Conservation (phyloP, 2,888 invertebrate genomes). For the Aporophyla lueneburgensis region DNA sequence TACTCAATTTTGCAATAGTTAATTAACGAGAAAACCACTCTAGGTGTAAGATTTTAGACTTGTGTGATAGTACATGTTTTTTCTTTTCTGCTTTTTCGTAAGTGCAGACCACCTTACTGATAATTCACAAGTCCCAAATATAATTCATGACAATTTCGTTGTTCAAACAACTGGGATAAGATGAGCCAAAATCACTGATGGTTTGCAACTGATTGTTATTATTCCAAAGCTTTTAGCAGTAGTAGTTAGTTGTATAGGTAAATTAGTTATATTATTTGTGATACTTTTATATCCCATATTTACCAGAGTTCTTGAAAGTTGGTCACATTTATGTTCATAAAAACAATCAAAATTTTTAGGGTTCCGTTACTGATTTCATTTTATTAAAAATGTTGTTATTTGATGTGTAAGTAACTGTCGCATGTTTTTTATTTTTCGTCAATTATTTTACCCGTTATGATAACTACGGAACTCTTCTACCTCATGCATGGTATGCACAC, state of each 20-base stretch:
- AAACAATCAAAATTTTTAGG: not conserved
- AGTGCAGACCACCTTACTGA: not conserved
- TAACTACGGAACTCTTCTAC: conserved; percentile 17
- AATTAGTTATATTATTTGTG: not conserved
- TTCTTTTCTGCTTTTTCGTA: not conserved
- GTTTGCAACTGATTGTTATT: not conserved
- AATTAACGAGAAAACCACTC: not conserved
- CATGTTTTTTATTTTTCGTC: conserved; percentile 46
- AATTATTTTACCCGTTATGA: not conserved
- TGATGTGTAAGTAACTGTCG: conserved; percentile 20
- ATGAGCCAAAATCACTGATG: not conserved
- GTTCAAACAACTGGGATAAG: not conserved
- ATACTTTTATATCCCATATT: not conserved
- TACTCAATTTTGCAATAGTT: not conserved
- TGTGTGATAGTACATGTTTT: not conserved
- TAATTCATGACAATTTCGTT: not conserved
- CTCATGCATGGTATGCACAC: conserved; percentile 35
- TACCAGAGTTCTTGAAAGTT: conserved; percentile 7
- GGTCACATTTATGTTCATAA: conserved; percentile 3
- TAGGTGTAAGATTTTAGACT: not conserved
- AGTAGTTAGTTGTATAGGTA: conserved; percentile 18
- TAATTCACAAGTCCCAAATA: not conserved
- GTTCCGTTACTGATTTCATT: conserved; percentile 1
- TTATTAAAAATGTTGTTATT: conserved; percentile 16
- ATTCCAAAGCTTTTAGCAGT: conserved; percentile 29